phyloP scores from a whole-genome alignment of 2,888 invertebrate genomes.

The Antitype chi region DNA sequence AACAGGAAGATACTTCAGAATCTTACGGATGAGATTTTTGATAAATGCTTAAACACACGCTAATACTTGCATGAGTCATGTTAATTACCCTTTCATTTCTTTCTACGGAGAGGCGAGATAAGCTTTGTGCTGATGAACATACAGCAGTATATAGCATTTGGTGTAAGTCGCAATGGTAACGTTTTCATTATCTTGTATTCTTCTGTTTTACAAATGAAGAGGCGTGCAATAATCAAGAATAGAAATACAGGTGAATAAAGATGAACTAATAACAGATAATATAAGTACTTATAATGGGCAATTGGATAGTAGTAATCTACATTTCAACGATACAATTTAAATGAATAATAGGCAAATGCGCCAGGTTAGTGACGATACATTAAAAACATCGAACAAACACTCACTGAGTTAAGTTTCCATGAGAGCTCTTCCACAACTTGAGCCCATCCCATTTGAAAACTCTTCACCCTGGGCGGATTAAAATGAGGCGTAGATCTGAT shows the following conservation, averaged over 20 bases:
- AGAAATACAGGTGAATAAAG: neutral
- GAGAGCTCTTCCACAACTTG: conserved; percentile 84
- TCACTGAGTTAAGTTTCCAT: conserved; percentile 80
- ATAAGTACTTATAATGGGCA: neutral
- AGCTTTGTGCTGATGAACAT: neutral
- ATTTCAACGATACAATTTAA: conserved; percentile 16
- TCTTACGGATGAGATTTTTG: conserved; percentile 53
- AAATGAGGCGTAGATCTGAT: conserved; percentile 24
- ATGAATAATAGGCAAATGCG: conserved; percentile 9
- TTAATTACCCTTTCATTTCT: conserved; percentile 3
- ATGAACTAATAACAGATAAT: conserved; percentile 2
- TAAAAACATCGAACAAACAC: conserved; percentile 65
- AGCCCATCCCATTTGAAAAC: conserved; percentile 80
- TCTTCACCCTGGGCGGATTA: conserved; percentile 67
- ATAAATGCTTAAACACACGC: conserved; percentile 49
- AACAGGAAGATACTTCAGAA: conserved; percentile 46
- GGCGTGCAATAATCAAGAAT: neutral
- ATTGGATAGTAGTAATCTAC: neutral
- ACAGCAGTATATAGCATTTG: neutral
- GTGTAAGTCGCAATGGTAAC: neutral
- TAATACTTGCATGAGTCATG: neutral
- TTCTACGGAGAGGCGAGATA: neutral
- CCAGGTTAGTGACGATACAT: conserved; percentile 40
- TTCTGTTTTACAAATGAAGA: neutral
- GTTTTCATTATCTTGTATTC: neutral